Conservation (phyloP, 2,113 vertebrate species). For the Salvelinus sp. region DNA sequence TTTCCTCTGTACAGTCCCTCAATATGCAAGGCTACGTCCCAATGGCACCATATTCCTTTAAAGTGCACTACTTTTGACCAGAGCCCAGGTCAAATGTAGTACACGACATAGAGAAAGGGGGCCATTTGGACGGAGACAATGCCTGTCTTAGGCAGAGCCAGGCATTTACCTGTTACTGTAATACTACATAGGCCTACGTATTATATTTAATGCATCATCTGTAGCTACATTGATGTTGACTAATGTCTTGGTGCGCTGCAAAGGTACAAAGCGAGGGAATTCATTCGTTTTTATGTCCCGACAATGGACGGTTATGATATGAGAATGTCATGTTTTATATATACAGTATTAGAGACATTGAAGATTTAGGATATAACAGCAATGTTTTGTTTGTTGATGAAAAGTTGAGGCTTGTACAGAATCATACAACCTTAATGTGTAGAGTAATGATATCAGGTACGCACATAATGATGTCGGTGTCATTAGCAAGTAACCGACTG, state of each 20-base stretch:
- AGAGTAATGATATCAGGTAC: constrained; percentile 5
- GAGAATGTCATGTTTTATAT: neutral
- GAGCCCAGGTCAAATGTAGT: no score
- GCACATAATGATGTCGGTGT: constrained; percentile 4
- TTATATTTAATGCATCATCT: neutral
- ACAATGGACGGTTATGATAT: neutral
- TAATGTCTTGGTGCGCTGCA: neutral
- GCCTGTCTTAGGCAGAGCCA: neutral
- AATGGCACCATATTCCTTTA: no score
- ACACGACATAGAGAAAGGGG: no score
- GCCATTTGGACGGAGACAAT: neutral
- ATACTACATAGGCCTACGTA: neutral
- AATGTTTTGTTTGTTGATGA: no score
- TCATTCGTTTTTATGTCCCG: neutral
- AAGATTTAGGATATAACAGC: no score
- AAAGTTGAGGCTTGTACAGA: neutral
- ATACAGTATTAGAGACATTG: neutral
- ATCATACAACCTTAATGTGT: neutral
- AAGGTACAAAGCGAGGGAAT: neutral
- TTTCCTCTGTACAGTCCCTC: neutral
- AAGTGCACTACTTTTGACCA: no score
- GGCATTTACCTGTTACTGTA: neutral
- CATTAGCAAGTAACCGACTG: neutral
- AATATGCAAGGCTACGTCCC: no score
- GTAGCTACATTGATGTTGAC: neutral